Base-by-base conservation (phyloP, 2,113 vertebrate species). In the Apodemus sylvaticus region DNA sequence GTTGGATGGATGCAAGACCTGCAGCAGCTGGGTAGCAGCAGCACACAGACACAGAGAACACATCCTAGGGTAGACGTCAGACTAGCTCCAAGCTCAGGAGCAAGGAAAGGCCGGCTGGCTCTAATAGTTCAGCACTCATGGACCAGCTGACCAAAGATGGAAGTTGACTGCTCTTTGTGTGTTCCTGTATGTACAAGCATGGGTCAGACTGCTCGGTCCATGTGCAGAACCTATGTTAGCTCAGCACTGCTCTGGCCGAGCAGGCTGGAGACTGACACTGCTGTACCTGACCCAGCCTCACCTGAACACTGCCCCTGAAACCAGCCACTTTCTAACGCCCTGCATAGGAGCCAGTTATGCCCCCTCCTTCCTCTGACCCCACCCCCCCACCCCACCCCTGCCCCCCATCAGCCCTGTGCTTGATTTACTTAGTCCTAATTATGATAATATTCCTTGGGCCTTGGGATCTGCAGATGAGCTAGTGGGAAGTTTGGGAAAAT, bases 61-160 rank as follows among this genome's bases (percentile, higher is more conserved):
- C 8, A 87, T 19, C 58, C 58, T 42, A 9, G 34, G 58, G n/a
- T 39, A 29, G 26, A 39, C 13, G 51, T 34, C 22, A 68, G 36
- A 51, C 39, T 26, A 11, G 0, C 34, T 24, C 4, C 7, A 5
- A 24, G 22, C 7, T 1, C 4, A 14, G 53, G 42, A 29, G n/a
- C n/a, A n/a, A 91, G n/a, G 48, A 42, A 91, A 29, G 58, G 11
- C 12, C 24, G 24, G 55, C 26, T 83, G 14, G 22, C 29, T 83
- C n/a, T 68, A 42, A 22, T 1, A 29, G 39, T 48, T 20, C 0
- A 6, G 36, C 42, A 48, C 7, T 10, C 6, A 1, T 5, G 24
- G 53, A 86, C 11, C 86, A 5, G 4, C 19, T 68, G 7, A 48
- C 48, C 12, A 5, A 20, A 66, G 36, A 71, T 39, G 53, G 12